Base-by-base conservation (phyloP, 2,113 vertebrate genomes). In the Cololabis saira region DNA sequence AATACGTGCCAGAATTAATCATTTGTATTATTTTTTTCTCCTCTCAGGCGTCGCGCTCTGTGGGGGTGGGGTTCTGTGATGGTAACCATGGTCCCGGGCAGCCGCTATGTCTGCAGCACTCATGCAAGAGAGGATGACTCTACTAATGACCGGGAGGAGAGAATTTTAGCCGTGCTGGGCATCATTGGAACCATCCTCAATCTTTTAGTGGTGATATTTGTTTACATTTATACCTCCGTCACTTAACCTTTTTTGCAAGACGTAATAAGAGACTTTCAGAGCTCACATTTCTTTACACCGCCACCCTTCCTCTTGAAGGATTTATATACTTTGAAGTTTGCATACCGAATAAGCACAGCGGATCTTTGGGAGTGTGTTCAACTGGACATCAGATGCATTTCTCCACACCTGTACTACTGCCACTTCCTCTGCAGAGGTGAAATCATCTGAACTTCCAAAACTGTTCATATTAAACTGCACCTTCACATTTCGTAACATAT, bases 221-320 rank as follows among this genome's bases (percentile, higher is more conserved):
- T 95, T 74, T 95, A 95, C 87, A 93, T 95, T 68, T 95, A 95
- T 83, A 95, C 94, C 51, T 92, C 94, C 0, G 90, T 95, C 78
- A 95, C 90, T 73, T 75, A 69, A 82, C 41, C 37, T 16, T 67
- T 54, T 18, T 55, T 27, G 37, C 18, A 40, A 62, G 59, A 63
- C 47, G 59, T 21, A 52, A 53, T 12, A 33, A 56, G 45, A 65
- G 53, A 73, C 13, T 1, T 12, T 66, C 63, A 12, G 14, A 18
- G 6, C 17, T 19, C 5, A 17, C 40, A 12, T 24, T 51, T 27
- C 27, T 49, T 22, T 14, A 12, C 41, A 48, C 59, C 55, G 55
- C 54, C 45, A 37, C 17, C 24, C 24, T 52, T 27, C 41, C 52
- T 82, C 56, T 76, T 78, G 21, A 65, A 53, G 19, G 74, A 74